Evolutionary conservation across 2,797 vertebrate genomes (phyloP).

Genomic region (Pantherophis vulpinus): DNA sequence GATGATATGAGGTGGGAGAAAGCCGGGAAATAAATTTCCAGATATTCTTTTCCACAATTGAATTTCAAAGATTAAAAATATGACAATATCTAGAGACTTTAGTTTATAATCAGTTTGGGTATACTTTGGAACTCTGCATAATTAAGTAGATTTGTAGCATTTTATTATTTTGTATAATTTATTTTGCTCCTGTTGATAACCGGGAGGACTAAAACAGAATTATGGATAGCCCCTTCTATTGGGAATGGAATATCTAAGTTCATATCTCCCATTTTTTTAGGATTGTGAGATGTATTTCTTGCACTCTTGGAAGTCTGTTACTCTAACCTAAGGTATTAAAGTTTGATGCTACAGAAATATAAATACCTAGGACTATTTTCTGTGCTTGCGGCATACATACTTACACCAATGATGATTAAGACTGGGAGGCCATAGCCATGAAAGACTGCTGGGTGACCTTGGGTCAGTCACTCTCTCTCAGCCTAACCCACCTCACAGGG

Average conservation of each 20-base stretch:
- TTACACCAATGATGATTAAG: neutral
- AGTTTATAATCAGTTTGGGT: neutral
- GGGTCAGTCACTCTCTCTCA: neutral
- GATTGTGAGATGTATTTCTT: neutral
- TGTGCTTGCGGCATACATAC: neutral
- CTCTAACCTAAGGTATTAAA: neutral
- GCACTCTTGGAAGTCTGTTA: neutral
- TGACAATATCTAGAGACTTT: neutral
- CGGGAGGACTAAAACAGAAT: neutral
- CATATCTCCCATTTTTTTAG: neutral
- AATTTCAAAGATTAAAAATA: neutral
- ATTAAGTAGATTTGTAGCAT: neutral
- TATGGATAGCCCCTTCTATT: too few species aligned
- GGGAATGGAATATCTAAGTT: neutral
- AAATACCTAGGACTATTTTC: neutral
- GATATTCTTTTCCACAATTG: neutral
- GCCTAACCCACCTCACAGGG: neutral
- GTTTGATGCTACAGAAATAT: neutral
- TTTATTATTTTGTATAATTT: neutral
- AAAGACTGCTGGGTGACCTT: neutral
- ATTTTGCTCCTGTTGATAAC: neutral
- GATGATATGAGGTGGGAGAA: neutral
- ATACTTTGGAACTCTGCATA: neutral
- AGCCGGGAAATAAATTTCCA: neutral
- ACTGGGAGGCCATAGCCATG: neutral